Evolutionary conservation across 2,888 invertebrate species (phyloP).

Genomic region (Brachyopa scutellaris): DNA sequence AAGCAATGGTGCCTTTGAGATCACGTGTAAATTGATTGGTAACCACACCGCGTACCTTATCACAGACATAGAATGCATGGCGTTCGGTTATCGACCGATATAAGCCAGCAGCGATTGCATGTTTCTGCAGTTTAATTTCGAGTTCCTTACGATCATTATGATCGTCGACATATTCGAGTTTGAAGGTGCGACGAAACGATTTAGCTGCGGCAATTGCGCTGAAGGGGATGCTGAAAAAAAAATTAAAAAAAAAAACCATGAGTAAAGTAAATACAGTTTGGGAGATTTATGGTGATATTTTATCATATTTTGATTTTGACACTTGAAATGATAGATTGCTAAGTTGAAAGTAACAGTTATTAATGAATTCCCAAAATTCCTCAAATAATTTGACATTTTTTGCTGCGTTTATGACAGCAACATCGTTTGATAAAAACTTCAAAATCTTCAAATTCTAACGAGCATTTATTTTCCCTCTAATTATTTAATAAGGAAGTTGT

Average conservation of each 20-base stretch:
- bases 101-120: conserved; percentile 90
- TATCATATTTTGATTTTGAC: too few species aligned
- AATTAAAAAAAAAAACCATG: neutral
- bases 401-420: too few species aligned
- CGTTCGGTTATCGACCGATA: conserved; percentile 95
- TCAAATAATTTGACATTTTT: too few species aligned
- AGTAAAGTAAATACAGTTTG: neutral
- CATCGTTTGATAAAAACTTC: too few species aligned
- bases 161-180: conserved; percentile 88
- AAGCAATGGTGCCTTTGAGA: conserved; percentile 94
- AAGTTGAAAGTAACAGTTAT: too few species aligned
- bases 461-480: too few species aligned
- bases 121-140: conserved; percentile 91
- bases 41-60: conserved; percentile 93
- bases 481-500: neutral
- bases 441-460: too few species aligned
- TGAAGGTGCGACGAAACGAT: conserved; percentile 88
- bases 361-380: too few species aligned
- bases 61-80: conserved; percentile 96
- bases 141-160: conserved; percentile 86
- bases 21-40: conserved; percentile 94
- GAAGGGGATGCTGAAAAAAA: conserved; percentile 87
- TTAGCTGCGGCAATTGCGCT: conserved; percentile 91
- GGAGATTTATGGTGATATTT: too few species aligned
- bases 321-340: too few species aligned